Conservation (phyloP, 2,888 invertebrate genomes). For the Stenotaenia linearis region DNA sequence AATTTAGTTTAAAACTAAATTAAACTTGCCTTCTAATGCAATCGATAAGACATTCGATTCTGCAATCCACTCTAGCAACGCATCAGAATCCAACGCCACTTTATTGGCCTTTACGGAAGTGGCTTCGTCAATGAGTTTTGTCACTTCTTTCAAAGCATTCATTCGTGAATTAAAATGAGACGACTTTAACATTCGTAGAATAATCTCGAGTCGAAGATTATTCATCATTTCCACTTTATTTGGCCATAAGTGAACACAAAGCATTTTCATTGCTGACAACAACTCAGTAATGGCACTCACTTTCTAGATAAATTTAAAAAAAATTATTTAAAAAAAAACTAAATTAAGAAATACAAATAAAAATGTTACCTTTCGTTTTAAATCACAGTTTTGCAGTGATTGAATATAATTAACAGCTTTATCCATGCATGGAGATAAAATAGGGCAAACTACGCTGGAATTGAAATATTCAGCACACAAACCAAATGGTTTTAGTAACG, state of each 20-base stretch:
- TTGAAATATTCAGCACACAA: slow-evolving; percentile 48
- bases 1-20: slow-evolving; percentile 30
- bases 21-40: slow-evolving; percentile 47
- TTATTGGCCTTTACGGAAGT: slow-evolving; percentile 42
- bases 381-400: slow-evolving; percentile 47
- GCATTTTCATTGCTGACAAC: slow-evolving; percentile 47
- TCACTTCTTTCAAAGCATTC: slow-evolving; percentile 52
- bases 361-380: slow-evolving; percentile 48
- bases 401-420: slow-evolving; percentile 47
- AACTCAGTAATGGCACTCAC: slow-evolving; percentile 48
- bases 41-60: slow-evolving; percentile 49
- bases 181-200: slow-evolving; percentile 50
- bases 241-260: slow-evolving; percentile 49
- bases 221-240: slow-evolving; percentile 47
- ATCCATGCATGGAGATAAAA: slow-evolving; percentile 47
- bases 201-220: slow-evolving; percentile 45
- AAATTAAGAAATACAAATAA: slow-evolving; percentile 17
- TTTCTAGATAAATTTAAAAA: slow-evolving; percentile 43
- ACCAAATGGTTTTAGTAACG: slow-evolving; percentile 48
- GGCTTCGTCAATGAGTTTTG: slow-evolving; percentile 47
- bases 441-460: slow-evolving; percentile 43
- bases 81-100: slow-evolving; percentile 45
- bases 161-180: slow-evolving; percentile 52
- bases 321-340: not conserved
- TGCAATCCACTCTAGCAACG: slow-evolving; percentile 50